phyloP scores from a whole-genome alignment of 2,113 vertebrate genomes.

The Crotalus tigris region DNA sequence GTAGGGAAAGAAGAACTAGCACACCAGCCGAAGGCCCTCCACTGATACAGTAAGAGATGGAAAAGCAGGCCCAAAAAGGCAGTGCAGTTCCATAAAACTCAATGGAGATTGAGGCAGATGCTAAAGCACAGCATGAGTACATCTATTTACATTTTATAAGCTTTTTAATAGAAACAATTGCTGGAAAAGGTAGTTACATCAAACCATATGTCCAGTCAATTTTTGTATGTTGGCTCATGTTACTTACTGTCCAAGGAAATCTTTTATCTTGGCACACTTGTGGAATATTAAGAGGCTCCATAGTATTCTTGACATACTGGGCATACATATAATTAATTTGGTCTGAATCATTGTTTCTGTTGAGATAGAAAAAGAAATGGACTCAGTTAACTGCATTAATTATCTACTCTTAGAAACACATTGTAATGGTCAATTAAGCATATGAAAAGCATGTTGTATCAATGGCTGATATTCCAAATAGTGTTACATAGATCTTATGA shows the following conservation, averaged over 20 bases:
- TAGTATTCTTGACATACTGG: conserved; percentile 90
- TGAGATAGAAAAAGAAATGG: conserved; percentile 42
- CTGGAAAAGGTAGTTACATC: background rate
- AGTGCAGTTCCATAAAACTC: background rate
- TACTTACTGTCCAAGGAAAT: conserved; percentile 92
- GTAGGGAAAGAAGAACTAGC: background rate
- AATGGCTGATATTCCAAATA: background rate
- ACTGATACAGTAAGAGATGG: background rate
- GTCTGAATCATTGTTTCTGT: conserved; percentile 81
- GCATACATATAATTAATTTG: conserved; percentile 97
- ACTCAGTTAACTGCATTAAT: conserved; percentile 8
- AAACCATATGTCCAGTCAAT: background rate
- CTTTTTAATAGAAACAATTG: background rate
- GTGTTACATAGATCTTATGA: background rate
- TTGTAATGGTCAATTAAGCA: conserved; percentile 6
- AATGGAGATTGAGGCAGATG: too few species aligned
- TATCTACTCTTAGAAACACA: background rate
- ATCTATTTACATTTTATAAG: background rate
- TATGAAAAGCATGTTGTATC: background rate
- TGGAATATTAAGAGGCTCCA: conserved; percentile 90
- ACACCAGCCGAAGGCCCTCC: background rate
- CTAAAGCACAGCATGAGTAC: background rate
- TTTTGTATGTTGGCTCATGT: conserved; percentile 18
- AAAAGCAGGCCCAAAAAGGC: background rate
- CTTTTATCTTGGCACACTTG: conserved; percentile 84